Evolutionary conservation across 1,140 invertebrate genomes (phyloP), one percentile per base, ranked within the genome.

Genomic region (Megalopta genalis): DNA sequence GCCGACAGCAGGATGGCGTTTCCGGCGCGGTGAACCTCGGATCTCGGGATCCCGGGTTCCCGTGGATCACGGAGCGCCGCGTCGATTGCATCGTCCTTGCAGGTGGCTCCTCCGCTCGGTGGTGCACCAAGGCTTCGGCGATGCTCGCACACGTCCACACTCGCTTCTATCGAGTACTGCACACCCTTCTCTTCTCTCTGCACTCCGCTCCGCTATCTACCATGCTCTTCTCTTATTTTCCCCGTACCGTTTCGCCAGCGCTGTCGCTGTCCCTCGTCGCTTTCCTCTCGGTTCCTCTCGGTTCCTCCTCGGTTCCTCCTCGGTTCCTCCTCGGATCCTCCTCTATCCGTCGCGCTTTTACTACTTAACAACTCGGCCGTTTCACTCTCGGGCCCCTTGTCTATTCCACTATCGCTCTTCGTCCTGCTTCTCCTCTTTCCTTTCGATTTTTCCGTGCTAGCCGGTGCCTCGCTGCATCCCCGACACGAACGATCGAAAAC

Each of bases 21-120:
- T 32, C 32, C 42, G 42, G 54, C 18, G 39, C 39, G 57, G 46
- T 14, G 21, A 9, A 37, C 6, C 32, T 9, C 18, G 32, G 72
- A 74, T 75, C 63, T 42, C 73, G 39, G 57, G n/a, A 77, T 42
- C 65, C 54, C 72, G 83, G 81, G 83, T 81, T 85, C 78, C 84
- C 25, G 46, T 18, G 46, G 72, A 65, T 79, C 77, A 46, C 62
- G 77, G 18, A 10, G 39, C 39, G 12, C 12, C 42, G 46, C 23
- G 62, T 46, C 37, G 62, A 80, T 77, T 62, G 69, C 77, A 69
- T 77, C 39, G 71, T 83, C 77, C 86, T 72, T 83, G 86, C 72
- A 87, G 64, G 84, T 88, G 82, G 86, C 86, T 88, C 88, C 86
- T 68, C 72, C 81, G 60, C 14, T 32, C 69, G 82, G 37, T 57